Evolutionary conservation across 1,140 invertebrate species (phyloP), one percentile per base, ranked within the genome.

Genomic region (Heliconius himera): DNA sequence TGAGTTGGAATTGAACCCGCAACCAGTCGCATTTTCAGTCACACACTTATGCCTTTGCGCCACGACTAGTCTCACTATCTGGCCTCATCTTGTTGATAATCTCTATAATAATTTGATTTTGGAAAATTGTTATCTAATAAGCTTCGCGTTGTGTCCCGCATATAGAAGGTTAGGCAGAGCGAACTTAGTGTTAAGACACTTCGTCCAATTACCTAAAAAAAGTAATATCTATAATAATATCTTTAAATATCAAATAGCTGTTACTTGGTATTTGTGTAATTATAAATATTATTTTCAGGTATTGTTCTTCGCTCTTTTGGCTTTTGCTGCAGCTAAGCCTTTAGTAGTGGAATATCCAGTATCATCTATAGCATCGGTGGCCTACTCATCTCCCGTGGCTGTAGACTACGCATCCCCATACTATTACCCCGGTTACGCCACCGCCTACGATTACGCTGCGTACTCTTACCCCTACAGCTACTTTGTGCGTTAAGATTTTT

Each of bases 261-360:
- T 29, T 22, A 29, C 26, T 66, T 26, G 11, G 26, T 9, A 2
- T 26, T 26, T 26, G 11, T 66, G 1, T 66, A 66, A 13, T 4
- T 5, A 16, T 16, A 66, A 22, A 54, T 71, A 29, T 33, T 29
- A 54, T 74, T 80, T 81, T 90, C 87, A 96, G 95, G 88, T 95
- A 76, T 80, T 95, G 49, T 91, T 95, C 73, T 89, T 91, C 83
- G 93, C 94, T 85, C 79, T 95, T 26, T 80, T 95, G 88, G 95
- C 94, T 81, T 89, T 94, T 70, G 93, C 93, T 33, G 83, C 90
- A 38, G 95, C 95, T 71, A 95, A 94, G 87, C 95, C 95, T 36
- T 87, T 93, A n/a, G 87, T 94, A 41, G 81, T 92, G 56, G 90
- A 91, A 46, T 95, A 94, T 74, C 91, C 90, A 1, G 77, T 88